Percentiles rank a stretch among this genome's conserved stretches.
These are phyloP conservation scores for Reinhardtius hippoglossoides DNA, from an alignment of 2,113 vertebrate genomes.

Conservation along the genomic window DNA sequence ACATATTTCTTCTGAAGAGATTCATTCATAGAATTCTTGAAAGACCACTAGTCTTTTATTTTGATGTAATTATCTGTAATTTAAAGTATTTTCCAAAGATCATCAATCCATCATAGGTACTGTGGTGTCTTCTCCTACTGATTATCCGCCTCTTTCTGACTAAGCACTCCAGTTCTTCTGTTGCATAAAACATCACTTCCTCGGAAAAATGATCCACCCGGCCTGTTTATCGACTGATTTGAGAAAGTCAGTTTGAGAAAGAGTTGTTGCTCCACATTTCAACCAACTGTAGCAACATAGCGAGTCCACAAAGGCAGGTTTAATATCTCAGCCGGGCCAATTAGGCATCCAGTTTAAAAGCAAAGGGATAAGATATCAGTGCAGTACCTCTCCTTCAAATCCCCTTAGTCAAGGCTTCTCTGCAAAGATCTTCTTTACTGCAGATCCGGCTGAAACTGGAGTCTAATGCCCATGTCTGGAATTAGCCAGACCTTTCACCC, in stretches of 20 bases:
- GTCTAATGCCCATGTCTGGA: constrained; percentile 36
- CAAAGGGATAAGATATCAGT: constrained; percentile 50
- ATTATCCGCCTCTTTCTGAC: neutral
- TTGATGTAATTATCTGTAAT: neutral
- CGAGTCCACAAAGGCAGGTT: constrained; percentile 9
- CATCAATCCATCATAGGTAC: neutral
- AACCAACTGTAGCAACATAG: neutral
- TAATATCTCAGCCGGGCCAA: constrained; percentile 48
- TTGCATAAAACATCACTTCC: neutral
- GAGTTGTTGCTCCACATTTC: constrained; percentile 9
- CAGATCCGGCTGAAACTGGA: constrained; percentile 63
- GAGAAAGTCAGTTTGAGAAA: neutral
- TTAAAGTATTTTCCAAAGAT: neutral
- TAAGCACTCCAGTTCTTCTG: neutral
- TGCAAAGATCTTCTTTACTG: constrained; percentile 65
- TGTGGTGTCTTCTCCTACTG: neutral
- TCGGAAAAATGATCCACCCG: neutral
- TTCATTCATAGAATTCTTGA: too few species aligned
- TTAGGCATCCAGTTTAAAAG: constrained; percentile 58
- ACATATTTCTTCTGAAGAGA: neutral
- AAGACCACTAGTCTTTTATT: neutral
- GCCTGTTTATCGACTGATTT: neutral
- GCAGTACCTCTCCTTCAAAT: constrained; percentile 52
- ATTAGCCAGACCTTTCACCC: constrained; percentile 62
- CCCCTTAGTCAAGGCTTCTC: constrained; percentile 74